Evolutionary conservation across 1,140 invertebrate species (phyloP).

Genomic region (Drosophila malerkotliana): DNA sequence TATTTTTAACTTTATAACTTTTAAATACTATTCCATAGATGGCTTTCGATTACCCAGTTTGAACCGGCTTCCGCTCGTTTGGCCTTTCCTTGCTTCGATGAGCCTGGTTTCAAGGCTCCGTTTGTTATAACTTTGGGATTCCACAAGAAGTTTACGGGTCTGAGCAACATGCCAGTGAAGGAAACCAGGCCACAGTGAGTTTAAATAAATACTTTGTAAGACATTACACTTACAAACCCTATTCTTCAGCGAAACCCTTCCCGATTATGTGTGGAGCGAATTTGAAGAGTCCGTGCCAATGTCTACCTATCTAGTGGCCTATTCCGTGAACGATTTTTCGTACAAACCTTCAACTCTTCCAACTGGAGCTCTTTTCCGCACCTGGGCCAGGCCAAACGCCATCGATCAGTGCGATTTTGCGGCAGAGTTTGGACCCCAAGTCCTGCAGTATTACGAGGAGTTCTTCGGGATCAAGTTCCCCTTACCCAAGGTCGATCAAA

Average conservation of each 20-base stretch:
- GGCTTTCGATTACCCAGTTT: constrained; percentile 91
- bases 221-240: too few species aligned
- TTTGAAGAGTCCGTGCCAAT: constrained; percentile 89
- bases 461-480: constrained; percentile 89
- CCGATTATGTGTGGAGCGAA: constrained; percentile 84
- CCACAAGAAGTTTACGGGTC: constrained; percentile 86
- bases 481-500: constrained; percentile 88
- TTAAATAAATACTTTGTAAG: background rate
- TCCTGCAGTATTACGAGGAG: constrained; percentile 87
- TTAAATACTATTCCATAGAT: constrained; percentile 13
- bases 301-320: constrained; percentile 93
- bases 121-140: constrained; percentile 92
- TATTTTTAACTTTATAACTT: background rate
- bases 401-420: constrained; percentile 88
- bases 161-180: constrained; percentile 92
- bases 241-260: constrained; percentile 1
- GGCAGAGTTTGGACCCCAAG: constrained; percentile 85
- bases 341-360: constrained; percentile 86
- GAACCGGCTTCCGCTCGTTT: constrained; percentile 92
- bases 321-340: constrained; percentile 90
- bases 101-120: constrained; percentile 94
- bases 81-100: constrained; percentile 98
- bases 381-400: constrained; percentile 87
- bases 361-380: constrained; percentile 85
- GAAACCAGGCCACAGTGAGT: constrained; percentile 55